These are phyloP conservation scores for Drosophila niveifrons DNA, from an alignment of 2,888 invertebrate genomes.

Conservation along the genomic window DNA sequence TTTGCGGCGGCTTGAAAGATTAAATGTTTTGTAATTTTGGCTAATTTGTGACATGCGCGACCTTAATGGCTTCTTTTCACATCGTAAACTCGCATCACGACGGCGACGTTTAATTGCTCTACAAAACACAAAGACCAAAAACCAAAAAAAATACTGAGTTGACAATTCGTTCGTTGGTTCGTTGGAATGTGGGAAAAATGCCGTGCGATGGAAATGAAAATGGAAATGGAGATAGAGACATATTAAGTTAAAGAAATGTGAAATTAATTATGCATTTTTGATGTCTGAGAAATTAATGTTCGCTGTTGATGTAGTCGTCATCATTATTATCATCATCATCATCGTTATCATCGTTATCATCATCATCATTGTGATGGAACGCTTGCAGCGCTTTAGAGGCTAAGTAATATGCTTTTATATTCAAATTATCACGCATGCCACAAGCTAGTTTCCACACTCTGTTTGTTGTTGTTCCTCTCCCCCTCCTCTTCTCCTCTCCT, in stretches of 20 bases:
- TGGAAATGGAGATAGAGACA: slow-evolving; percentile 38
- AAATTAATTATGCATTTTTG: slow-evolving; percentile 75
- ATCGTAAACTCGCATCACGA: slow-evolving; percentile 64
- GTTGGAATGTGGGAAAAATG: slow-evolving; percentile 43
- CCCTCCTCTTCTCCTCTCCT: not conserved
- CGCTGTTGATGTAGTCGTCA: slow-evolving; percentile 16
- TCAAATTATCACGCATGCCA: slow-evolving; percentile 76
- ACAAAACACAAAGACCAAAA: slow-evolving; percentile 24
- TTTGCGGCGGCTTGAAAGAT: slow-evolving; percentile 62
- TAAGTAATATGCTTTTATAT: slow-evolving; percentile 75
- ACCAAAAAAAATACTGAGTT: slow-evolving; percentile 24
- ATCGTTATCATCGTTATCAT: slow-evolving; percentile 50
- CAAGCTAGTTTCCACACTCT: slow-evolving; percentile 54
- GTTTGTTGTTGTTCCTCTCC: not conserved
- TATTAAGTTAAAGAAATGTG: slow-evolving; percentile 39
- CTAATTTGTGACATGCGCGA: slow-evolving; percentile 80
- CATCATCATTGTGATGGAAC: slow-evolving; percentile 63
- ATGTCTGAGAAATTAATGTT: slow-evolving; percentile 62
- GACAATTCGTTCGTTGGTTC: slow-evolving; percentile 65
- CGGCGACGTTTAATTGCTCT: slow-evolving; percentile 68
- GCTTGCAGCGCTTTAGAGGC: slow-evolving; percentile 37
- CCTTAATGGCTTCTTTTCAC: slow-evolving; percentile 79
- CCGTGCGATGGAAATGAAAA: slow-evolving; percentile 5
- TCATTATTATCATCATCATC: slow-evolving; percentile 50
- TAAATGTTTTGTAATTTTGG: slow-evolving; percentile 74